These are phyloP conservation scores for Apis florea DNA, from an alignment of 1,140 invertebrate species.

Conservation along the genomic window DNA sequence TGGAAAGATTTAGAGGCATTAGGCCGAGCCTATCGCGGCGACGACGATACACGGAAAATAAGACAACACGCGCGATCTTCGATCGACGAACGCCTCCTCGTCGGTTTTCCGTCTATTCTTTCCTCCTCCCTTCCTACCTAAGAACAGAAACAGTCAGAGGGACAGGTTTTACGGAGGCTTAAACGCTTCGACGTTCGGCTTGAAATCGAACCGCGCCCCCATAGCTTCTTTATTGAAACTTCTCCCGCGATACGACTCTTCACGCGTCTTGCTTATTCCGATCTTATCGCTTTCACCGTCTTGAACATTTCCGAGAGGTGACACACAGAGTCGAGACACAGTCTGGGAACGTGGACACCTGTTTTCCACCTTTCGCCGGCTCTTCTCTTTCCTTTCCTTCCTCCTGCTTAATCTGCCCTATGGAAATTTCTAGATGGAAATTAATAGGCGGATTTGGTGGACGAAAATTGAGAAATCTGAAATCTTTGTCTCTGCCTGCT, in stretches of 20 bases:
- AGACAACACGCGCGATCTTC: constrained; percentile 7
- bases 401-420: neutral
- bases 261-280: constrained; percentile 37
- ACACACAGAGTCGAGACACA: constrained; percentile 37
- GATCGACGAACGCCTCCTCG: neutral
- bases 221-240: constrained; percentile 1
- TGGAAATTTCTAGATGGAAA: neutral
- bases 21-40: neutral
- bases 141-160: no score
- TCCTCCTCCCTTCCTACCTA: neutral
- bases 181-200: no score
- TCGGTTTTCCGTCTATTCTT: neutral
- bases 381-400: neutral
- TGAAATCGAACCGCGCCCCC: neutral
- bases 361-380: constrained; percentile 21
- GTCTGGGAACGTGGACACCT: constrained; percentile 51
- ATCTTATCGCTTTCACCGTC: constrained; percentile 31
- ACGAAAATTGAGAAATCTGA: neutral
- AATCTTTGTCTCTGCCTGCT: neutral
- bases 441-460: neutral
- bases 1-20: constrained; percentile 52
- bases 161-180: neutral
- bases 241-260: neutral
- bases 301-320: constrained; percentile 1
- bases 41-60: neutral